Percentiles rank a stretch among this genome's conserved stretches.
Evolutionary conservation across 2,888 invertebrate genomes (phyloP).

Genomic region (Euphydryas editha): DNA sequence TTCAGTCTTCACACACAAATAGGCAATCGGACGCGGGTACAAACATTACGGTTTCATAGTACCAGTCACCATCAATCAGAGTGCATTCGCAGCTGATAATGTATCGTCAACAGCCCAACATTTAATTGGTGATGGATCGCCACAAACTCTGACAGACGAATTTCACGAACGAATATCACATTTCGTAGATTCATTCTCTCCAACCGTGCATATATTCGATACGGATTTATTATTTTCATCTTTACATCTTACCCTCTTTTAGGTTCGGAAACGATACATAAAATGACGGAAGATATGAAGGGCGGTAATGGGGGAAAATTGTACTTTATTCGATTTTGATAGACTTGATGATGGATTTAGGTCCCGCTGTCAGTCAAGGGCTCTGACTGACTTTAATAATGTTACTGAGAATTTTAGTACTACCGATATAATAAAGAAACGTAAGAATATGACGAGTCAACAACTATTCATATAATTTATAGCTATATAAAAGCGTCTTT

Average conservation of each 20-base stretch:
- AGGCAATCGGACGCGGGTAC: constrained; percentile 54
- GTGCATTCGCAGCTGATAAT: constrained; percentile 72
- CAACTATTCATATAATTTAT: neutral
- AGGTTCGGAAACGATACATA: constrained; percentile 80
- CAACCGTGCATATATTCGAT: constrained; percentile 75
- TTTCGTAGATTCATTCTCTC: constrained; percentile 65
- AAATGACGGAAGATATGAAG: constrained; percentile 81
- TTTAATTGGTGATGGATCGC: constrained; percentile 82
- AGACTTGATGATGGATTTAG: constrained; percentile 78
- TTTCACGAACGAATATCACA: constrained; percentile 65
- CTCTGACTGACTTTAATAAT: constrained; percentile 39
- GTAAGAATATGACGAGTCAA: constrained; percentile 9
- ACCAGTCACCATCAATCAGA: constrained; percentile 76
- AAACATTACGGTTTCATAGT: constrained; percentile 60
- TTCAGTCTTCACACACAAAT: neutral
- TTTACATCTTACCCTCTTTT: constrained; percentile 76
- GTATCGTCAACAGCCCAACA: constrained; percentile 74
- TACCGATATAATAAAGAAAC: constrained; percentile 16
- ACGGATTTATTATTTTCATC: constrained; percentile 81
- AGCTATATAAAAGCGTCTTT: neutral
- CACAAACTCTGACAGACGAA: constrained; percentile 57
- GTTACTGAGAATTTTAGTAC: constrained; percentile 29
- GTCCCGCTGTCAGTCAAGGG: constrained; percentile 67
- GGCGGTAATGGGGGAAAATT: constrained; percentile 82
- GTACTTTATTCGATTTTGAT: constrained; percentile 83